Evolutionary conservation across 2,797 vertebrate genomes (phyloP).

Genomic region (Esox lucius): DNA sequence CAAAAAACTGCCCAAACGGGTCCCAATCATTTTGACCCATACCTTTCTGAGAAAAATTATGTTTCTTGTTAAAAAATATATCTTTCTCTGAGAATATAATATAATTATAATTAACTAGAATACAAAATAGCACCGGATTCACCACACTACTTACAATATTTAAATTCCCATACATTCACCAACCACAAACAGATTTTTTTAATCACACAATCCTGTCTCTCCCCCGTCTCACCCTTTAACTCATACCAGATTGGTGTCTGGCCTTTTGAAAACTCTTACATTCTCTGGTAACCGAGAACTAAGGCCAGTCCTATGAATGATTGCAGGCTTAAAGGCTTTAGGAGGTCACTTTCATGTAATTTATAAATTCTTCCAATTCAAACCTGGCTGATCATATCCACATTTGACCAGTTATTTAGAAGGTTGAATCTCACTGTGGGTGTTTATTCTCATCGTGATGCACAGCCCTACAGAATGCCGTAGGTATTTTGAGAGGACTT

Average conservation of each 20-base stretch:
- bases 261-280: neutral
- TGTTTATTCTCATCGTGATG: neutral
- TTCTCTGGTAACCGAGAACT: neutral
- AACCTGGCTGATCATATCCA: neutral
- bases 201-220: too few relatives aligned
- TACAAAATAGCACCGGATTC: too few relatives aligned
- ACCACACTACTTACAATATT: too few relatives aligned
- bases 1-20: too few relatives aligned
- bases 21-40: too few relatives aligned
- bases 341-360: neutral
- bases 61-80: too few relatives aligned
- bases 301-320: neutral
- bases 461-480: neutral
- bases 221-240: neutral
- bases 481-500: neutral
- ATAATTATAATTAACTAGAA: too few relatives aligned
- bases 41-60: too few relatives aligned
- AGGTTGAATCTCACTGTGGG: neutral
- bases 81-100: too few relatives aligned
- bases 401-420: neutral
- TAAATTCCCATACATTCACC: neutral
- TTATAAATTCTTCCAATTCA: neutral
- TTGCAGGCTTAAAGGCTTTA: neutral
- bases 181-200: neutral
- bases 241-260: neutral